Percentiles rank a stretch among this genome's conserved stretches.
These are phyloP conservation scores for Macrosoma leucophasiata DNA, from an alignment of 2,888 invertebrate genomes.

Conservation along the genomic window DNA sequence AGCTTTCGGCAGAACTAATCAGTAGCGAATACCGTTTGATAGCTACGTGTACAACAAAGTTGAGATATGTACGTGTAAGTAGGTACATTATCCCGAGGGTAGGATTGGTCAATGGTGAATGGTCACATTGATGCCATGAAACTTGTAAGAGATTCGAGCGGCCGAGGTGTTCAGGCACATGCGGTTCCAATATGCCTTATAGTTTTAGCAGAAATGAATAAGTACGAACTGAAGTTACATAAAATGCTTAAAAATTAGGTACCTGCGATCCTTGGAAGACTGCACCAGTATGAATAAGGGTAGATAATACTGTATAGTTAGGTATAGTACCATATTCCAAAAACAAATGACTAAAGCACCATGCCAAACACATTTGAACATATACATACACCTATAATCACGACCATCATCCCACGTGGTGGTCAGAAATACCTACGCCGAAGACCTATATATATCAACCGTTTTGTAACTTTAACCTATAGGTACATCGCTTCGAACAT, in stretches of 20 bases:
- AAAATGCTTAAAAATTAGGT: constrained; percentile 34
- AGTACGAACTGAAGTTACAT: constrained; percentile 12
- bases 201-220: constrained; percentile 5
- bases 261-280: constrained; percentile 62
- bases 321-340: constrained; percentile 52
- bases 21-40: constrained; percentile 13
- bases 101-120: constrained; percentile 1
- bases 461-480: constrained; percentile 27
- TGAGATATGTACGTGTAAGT: constrained; percentile 16
- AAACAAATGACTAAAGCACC: constrained; percentile 62
- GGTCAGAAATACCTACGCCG: constrained; percentile 28
- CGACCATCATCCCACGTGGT: constrained; percentile 30
- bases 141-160: constrained; percentile 19
- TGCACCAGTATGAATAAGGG: constrained; percentile 53
- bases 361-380: constrained; percentile 57
- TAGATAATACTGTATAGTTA: constrained; percentile 61
- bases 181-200: constrained; percentile 23
- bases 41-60: constrained; percentile 24
- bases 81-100: constrained; percentile 3
- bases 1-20: no score
- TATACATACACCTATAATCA: constrained; percentile 37
- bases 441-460: constrained; percentile 9
- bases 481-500: constrained; percentile 11
- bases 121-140: background rate
- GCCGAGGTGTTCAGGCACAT: constrained; percentile 33